phyloP scores from a whole-genome alignment of 2,797 vertebrate genomes.

The Paramormyrops hopkinsi region DNA sequence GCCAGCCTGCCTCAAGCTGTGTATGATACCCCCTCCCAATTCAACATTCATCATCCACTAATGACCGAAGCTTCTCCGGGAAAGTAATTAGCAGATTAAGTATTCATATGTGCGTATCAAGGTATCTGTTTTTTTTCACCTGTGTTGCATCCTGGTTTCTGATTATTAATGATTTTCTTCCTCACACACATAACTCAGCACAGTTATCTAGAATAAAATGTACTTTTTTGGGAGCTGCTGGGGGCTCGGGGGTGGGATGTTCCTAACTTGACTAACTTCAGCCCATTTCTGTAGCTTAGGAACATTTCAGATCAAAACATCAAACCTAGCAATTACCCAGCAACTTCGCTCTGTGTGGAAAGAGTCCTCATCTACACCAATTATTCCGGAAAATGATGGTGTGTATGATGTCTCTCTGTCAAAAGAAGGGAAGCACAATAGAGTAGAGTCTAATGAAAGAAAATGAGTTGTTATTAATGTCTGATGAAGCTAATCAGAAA shows the following conservation, averaged over 20 bases:
- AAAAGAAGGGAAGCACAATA: constrained; percentile 17
- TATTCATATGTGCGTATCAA: background rate
- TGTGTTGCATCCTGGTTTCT: background rate
- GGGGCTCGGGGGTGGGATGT: background rate
- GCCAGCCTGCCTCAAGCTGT: background rate
- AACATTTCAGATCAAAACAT: constrained; percentile 41
- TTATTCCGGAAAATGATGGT: background rate
- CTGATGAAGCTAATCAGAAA: constrained; percentile 48
- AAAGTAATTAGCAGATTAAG: constrained; percentile 7
- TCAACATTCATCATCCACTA: background rate
- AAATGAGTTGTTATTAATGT: constrained; percentile 42
- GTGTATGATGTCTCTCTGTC: background rate
- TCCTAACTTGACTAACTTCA: background rate
- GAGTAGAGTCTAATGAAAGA: constrained; percentile 52
- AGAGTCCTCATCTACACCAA: constrained; percentile 27
- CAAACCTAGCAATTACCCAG: constrained; percentile 50
- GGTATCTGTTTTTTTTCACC: background rate
- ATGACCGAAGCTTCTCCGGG: background rate
- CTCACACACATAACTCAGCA: background rate
- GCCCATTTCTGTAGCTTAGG: background rate
- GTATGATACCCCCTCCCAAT: background rate
- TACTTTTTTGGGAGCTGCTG: background rate
- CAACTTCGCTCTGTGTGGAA: constrained; percentile 39
- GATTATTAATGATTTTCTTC: background rate
- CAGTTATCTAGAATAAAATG: background rate